Evolutionary conservation across 2,113 vertebrate genomes (phyloP), one percentile per base, ranked within the genome.

Genomic region (Psittacula cyanocephala): DNA sequence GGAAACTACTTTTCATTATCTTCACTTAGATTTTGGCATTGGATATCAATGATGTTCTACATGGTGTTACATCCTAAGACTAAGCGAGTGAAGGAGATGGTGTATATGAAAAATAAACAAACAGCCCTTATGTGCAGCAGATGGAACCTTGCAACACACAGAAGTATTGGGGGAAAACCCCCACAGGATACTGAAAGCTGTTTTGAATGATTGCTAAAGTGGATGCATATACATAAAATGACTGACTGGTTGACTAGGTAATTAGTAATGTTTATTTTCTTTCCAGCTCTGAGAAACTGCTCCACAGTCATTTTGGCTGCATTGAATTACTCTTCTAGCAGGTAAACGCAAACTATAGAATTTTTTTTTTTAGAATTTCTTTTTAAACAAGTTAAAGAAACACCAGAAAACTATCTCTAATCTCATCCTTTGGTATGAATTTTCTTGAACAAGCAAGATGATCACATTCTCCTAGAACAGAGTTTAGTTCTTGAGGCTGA

Each of bases 141-240:
- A 64, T 67, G 31, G 10, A 86, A 52, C 11, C 10, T 41, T 70
- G 41, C 50, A 37, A 60, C 25, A 33, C 14, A 52, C 14, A 82
- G 63, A 85, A 4, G 4, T 57, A 46, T 10, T 11, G 39, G 3
- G 13, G 39, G 35, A 68, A 33, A 39, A 23, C 0, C 1, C 1
- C 1, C 14, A 15, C 7, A 68, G 47, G 25, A 62, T 29, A 35
- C 49, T 67, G 16, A 77, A 15, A 65, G 3, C 8, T 23, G 41
- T 94, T 89, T 91, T 39, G 65, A 77, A 80, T 55, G 2, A 86
- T 27, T 88, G 57, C 5, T 83, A 13, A 82, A 86, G 31, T 46
- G 63, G 83, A 69, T 27, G 4, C 24, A 14, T 69, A 52, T 62
- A 5, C 62, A 81, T 65, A 57, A 85, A 82, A 25, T 9, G 25